Evolutionary conservation across 2,113 vertebrate species (phyloP), one percentile per base, ranked within the genome.

Genomic region (Anoura caudifer): DNA sequence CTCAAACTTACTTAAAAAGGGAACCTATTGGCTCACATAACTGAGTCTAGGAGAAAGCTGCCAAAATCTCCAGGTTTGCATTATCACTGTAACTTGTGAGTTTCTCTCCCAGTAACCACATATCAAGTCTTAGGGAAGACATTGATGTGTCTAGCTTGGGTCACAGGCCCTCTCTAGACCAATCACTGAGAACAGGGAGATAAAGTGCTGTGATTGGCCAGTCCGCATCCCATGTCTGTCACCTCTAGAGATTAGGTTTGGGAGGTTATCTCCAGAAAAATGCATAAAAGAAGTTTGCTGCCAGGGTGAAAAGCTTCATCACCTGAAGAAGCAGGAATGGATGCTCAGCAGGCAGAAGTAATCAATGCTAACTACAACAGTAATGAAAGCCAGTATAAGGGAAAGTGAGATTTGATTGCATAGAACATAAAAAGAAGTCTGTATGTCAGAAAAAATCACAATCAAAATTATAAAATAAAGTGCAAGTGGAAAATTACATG

Each of bases 401-500:
- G 43, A 90, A 61, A 85, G 24, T 69, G 43, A 88, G 20, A 70
- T 61, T 87, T 95, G 63, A 54, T 61, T 83, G 47, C 41, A 61
- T 26, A 67, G 54, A 85, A 83, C 36, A 65, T 65, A 70, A 79
- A 72, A 87, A 43, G 41, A 38, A 43, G n/a, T 56, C 76, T 85
- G 3, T 52, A 28, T 86, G 56, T 94, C 50, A 89, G 67, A 91
- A 83, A 89, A 73, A 59, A 72, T 41, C 38, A 75, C 28, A 56
- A 79, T 90, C 36, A 92, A 88, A 92, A 61, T 95, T 54, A 84
- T 5, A 38, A 95, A 87, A 6, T 26, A 82, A 54, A 91, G 33
- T 17, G 73, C 20, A 92, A 80, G 52, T 67, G 87, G 82, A 81
- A 92, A 94, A 86, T 73, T 73, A 47, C 54, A 76, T 38, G 43